Conservation (phyloP, 1,140 invertebrate species). For the Oppia nitens region DNA sequence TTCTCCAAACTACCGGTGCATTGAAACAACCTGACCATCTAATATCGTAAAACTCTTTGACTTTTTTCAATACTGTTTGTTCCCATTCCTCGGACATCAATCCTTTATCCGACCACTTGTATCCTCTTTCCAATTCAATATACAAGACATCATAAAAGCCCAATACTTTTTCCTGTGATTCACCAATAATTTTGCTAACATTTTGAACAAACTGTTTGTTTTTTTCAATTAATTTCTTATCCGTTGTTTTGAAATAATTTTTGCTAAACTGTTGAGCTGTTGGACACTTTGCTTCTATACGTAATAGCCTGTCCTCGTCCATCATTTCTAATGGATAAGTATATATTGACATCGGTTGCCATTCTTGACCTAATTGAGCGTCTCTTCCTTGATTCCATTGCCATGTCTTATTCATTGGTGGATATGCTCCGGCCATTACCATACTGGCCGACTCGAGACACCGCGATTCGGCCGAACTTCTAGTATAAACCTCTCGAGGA, state of each 20-base stretch:
- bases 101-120: constrained; percentile 1
- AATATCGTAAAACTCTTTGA: neutral
- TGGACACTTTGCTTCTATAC: constrained; percentile 3
- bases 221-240: neutral
- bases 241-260: neutral
- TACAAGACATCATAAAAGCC: neutral
- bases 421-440: constrained; percentile 8
- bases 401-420: constrained; percentile 1
- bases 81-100: neutral
- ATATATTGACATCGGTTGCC: constrained; percentile 13
- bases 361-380: neutral
- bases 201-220: constrained; percentile 2
- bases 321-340: neutral
- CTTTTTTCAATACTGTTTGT: neutral
- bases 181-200: neutral
- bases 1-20: neutral
- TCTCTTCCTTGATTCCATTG: neutral
- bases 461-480: constrained; percentile 6
- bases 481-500: constrained; percentile 11
- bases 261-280: neutral
- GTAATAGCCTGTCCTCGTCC: constrained; percentile 3
- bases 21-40: neutral
- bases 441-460: constrained; percentile 7
- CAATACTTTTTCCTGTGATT: neutral
- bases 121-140: constrained; percentile 3